Evolutionary conservation across 2,113 vertebrate species (phyloP).

Genomic region (Tragelaphus imberbis): DNA sequence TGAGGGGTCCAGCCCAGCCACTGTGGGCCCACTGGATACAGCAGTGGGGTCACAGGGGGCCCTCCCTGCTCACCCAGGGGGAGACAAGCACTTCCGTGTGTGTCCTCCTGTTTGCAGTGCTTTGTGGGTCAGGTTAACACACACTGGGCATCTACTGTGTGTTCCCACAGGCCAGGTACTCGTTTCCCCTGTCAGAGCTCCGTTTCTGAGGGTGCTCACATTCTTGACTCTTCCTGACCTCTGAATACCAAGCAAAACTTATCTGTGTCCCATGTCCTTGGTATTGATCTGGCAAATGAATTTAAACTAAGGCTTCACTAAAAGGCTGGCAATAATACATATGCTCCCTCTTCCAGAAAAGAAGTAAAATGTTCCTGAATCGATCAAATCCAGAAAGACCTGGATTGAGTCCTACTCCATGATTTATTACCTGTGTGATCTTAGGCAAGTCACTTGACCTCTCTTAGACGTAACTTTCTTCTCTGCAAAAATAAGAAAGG

Average conservation of each 20-base stretch:
- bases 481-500: neutral
- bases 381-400: neutral
- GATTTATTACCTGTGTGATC: neutral
- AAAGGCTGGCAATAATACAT: neutral
- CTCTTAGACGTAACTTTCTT: neutral
- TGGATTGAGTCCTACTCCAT: neutral
- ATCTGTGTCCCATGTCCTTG: neutral
- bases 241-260: neutral
- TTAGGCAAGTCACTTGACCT: neutral
- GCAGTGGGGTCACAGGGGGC: neutral
- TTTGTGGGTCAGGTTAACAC: neutral
- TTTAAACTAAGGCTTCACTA: neutral
- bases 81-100: neutral
- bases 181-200: no score
- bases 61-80: neutral
- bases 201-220: neutral
- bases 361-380: neutral
- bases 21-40: neutral
- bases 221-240: neutral
- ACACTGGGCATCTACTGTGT: fast-evolving
- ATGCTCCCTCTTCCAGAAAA: neutral
- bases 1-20: neutral
- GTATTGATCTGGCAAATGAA: neutral
- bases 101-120: neutral
- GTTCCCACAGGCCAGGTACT: neutral